phyloP scores from a whole-genome alignment of 2,113 vertebrate genomes.

The Aix galericulata region DNA sequence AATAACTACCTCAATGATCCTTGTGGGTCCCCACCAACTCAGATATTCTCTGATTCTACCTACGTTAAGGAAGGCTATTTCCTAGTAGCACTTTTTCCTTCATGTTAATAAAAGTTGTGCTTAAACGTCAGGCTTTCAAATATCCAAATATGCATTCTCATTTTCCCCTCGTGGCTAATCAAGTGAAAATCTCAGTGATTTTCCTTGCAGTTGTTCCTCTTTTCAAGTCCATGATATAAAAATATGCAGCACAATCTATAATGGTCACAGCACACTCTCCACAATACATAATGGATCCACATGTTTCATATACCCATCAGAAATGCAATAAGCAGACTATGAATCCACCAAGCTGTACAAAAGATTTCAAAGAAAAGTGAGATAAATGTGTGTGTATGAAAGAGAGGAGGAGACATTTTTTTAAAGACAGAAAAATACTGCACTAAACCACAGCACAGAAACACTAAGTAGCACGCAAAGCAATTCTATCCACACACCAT shows the following conservation, averaged over 20 bases:
- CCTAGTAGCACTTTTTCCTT: not conserved
- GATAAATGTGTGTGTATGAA: not conserved
- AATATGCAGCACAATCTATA: not conserved
- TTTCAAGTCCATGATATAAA: not conserved
- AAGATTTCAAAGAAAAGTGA: not conserved
- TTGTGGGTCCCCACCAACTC: too few relatives aligned
- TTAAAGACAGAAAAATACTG: not conserved
- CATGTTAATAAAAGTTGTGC: not conserved
- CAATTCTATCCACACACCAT: not conserved
- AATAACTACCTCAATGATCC: not conserved
- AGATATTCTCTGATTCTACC: too few relatives aligned
- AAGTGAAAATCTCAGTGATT: not conserved
- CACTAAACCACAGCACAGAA: slow-evolving; percentile 38
- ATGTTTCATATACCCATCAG: not conserved
- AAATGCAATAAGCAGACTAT: not conserved
- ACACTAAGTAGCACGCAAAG: not conserved
- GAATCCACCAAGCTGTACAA: not conserved
- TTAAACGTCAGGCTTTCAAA: not conserved
- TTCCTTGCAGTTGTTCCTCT: not conserved
- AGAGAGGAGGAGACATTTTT: not conserved
- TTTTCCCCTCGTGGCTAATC: not conserved
- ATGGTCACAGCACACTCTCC: not conserved
- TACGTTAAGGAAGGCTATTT: not conserved
- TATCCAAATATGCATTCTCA: not conserved
- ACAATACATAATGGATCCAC: not conserved